Conservation (phyloP, 2,888 invertebrate species). For the Pollenia labialis region DNA sequence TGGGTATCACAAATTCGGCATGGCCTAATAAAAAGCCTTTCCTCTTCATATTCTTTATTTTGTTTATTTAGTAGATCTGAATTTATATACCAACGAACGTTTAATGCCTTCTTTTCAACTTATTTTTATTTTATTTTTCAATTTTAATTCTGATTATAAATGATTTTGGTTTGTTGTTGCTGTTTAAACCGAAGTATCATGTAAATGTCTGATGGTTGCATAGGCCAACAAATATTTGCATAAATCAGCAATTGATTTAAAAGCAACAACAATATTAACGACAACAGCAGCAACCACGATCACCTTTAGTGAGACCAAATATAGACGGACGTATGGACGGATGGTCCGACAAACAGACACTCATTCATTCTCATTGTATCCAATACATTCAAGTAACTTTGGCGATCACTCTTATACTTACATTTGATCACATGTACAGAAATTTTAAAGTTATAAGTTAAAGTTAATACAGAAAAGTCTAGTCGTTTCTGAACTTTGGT, state of each 20-base stretch:
- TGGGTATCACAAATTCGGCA: too few species aligned
- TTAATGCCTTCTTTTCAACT: conserved; percentile 52
- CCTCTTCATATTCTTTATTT: not conserved
- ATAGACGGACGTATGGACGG: not conserved
- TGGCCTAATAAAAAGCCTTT: too few species aligned
- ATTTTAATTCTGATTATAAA: conserved; percentile 18
- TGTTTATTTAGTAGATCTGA: conserved; percentile 19
- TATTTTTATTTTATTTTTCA: conserved; percentile 27
- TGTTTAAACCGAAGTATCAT: conserved; percentile 61
- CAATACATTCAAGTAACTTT: conserved; percentile 47
- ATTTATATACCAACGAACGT: conserved; percentile 33
- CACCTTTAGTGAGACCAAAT: conserved; percentile 45
- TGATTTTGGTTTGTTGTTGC: conserved; percentile 22
- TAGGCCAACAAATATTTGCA: conserved; percentile 71
- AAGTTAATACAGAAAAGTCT: too few species aligned
- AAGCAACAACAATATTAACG: conserved; percentile 28
- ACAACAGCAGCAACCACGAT: conserved; percentile 47
- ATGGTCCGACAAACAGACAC: not conserved
- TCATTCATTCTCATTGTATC: not conserved
- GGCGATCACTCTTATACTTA: conserved; percentile 63
- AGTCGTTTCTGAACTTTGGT: too few species aligned
- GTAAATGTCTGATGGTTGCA: conserved; percentile 72
- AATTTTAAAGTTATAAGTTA: conserved; percentile 26
- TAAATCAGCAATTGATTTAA: conserved; percentile 72
- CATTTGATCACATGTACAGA: conserved; percentile 69